Base-by-base conservation (phyloP, 2,888 invertebrate species). In the Noctuana brunneofusca region DNA sequence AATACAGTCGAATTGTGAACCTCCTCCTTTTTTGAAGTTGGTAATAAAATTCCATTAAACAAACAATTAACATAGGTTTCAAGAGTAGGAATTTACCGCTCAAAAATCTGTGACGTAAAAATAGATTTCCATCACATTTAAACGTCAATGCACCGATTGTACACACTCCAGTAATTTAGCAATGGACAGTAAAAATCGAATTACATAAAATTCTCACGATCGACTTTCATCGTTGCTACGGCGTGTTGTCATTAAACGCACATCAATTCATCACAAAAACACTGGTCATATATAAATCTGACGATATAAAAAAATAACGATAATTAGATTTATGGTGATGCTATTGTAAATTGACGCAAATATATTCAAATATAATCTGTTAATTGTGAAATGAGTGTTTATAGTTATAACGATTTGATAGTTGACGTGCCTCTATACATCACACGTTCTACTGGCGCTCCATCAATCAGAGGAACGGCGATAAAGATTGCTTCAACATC, bases 311-410 rank as follows among this genome's bases (percentile, higher is more conserved):
- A n/a, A 67, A 64, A 64, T 68, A 67, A 83, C 81, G 74, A 80
- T 84, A 81, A 82, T 79, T 80, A 80, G 81, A 89, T 89, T 87
- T 86, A 89, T 87, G 73, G 78, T 75, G 76, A 74, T 76, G 67
- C 72, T 78, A 78, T 81, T 80, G 78, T 84, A 84, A 79, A 80
- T 81, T 84, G 89, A 89, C 87, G 78, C 77, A 86, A 87, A 89
- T 87, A 76, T 87, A 89, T 87, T 88, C 83, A 88, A 86, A 86
- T 84, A 81, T 78, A 76, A 75, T 79, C 77, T 78, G 82, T 80
- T 87, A 86, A 88, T 89, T 87, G 84, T 86, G 79, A 81, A 87
- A 86, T 79, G 79, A 80, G 83, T 83, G 81, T 82, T 83, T 83
- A 82, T 80, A 75, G 79, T 75, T 75, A 76, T 81, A 84, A 80